These are phyloP conservation scores for Diploptera punctata DNA, from an alignment of 2,888 invertebrate species.

Conservation along the genomic window DNA sequence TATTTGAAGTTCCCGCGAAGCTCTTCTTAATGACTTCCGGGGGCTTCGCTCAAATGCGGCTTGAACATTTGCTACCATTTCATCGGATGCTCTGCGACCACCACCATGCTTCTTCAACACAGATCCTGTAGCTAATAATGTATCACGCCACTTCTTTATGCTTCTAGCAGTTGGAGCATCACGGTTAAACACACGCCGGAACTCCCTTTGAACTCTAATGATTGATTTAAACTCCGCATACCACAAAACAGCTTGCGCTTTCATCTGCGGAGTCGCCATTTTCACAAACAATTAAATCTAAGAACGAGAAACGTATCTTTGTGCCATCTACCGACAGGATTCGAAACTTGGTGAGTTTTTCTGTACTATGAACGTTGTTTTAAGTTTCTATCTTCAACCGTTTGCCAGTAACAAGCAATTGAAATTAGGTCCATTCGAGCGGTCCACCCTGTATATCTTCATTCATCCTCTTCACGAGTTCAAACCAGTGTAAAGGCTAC, in stretches of 20 bases:
- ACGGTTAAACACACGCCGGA: background rate
- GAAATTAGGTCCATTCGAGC: background rate
- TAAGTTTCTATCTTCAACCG: too few relatives aligned
- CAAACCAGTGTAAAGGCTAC: too few relatives aligned
- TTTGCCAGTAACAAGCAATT: background rate
- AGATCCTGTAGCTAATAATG: background rate
- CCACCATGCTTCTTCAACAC: background rate
- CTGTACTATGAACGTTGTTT: too few relatives aligned
- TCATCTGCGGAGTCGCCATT: background rate
- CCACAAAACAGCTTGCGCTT: background rate
- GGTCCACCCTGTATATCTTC: too few relatives aligned
- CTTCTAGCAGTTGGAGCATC: too few relatives aligned
- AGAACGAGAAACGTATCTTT: background rate
- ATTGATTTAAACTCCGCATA: background rate
- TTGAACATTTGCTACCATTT: background rate
- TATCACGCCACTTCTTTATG: background rate
- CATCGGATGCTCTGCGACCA: background rate
- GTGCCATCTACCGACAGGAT: background rate
- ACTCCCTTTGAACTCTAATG: constrained; percentile 3
- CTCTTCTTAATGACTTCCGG: background rate
- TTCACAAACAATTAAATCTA: background rate
- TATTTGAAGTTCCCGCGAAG: background rate
- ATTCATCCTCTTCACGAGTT: too few relatives aligned
- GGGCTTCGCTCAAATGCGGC: background rate
- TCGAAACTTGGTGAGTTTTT: background rate